phyloP scores from a whole-genome alignment of 2,888 invertebrate genomes.

The Tenthredo livida region DNA sequence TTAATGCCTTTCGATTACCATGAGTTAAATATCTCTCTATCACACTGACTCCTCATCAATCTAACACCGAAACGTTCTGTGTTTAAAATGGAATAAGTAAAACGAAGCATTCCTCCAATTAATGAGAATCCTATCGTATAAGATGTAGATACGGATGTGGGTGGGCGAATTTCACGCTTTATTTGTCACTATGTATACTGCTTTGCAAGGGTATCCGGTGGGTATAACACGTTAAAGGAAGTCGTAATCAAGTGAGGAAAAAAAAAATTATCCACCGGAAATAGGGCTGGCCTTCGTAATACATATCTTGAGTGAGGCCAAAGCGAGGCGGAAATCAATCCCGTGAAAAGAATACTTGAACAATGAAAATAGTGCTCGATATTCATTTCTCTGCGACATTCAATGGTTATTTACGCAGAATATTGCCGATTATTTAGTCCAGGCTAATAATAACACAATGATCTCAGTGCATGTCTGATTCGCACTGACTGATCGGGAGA shows the following conservation, averaged over 20 bases:
- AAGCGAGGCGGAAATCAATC: not conserved
- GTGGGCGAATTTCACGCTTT: not conserved
- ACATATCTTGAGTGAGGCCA: not conserved
- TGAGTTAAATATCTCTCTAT: slow-evolving; percentile 7
- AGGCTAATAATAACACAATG: slow-evolving; percentile 1
- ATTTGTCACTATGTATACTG: not conserved
- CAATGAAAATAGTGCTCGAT: not conserved
- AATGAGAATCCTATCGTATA: not conserved
- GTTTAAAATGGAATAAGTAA: not conserved
- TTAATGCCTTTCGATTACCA: not conserved
- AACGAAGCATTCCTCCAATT: not conserved
- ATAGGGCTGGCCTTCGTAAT: not conserved
- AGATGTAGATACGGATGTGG: not conserved
- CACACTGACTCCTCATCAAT: not conserved
- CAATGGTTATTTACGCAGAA: not conserved
- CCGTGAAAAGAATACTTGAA: not conserved
- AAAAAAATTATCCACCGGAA: not conserved
- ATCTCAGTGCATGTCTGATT: not conserved
- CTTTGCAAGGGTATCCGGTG: not conserved
- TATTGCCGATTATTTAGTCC: not conserved
- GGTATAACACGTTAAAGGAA: slow-evolving; percentile 6
- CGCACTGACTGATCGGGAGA: not conserved
- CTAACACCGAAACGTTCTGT: not conserved
- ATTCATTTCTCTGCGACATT: not conserved
- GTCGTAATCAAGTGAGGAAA: not conserved